Conservation (phyloP, 2,797 vertebrate genomes). For the Rhinogobio ventralis region DNA sequence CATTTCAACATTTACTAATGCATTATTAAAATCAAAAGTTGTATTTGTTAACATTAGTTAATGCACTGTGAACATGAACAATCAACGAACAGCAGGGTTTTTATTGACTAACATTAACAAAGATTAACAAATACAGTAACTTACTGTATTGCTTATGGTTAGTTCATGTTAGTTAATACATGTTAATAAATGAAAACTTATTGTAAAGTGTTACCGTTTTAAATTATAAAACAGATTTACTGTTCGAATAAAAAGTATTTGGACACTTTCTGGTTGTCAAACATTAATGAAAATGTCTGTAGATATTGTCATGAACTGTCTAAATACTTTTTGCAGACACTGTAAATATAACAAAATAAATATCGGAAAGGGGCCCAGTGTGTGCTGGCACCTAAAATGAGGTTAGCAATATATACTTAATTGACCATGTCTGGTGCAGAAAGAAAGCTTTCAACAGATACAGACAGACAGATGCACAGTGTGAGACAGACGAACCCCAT, state of each 20-base stretch:
- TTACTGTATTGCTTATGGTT: no score
- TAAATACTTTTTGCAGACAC: background rate
- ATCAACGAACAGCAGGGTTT: no score
- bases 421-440: background rate
- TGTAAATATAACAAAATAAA: background rate
- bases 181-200: no score
- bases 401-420: background rate
- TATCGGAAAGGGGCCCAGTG: background rate
- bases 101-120: no score
- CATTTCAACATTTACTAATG: no score
- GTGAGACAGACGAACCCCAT: constrained; percentile 63
- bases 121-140: no score
- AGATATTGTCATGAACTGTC: background rate
- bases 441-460: constrained; percentile 61
- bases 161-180: no score
- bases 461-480: constrained; percentile 24
- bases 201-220: no score
- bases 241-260: background rate
- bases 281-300: background rate
- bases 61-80: no score
- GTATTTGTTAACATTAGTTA: no score
- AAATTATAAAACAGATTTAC: background rate
- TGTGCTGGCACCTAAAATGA: background rate
- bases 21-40: no score
- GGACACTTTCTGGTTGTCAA: background rate